Evolutionary conservation across 1,140 invertebrate genomes (phyloP).

Genomic region (Aporrectodea caliginosa): DNA sequence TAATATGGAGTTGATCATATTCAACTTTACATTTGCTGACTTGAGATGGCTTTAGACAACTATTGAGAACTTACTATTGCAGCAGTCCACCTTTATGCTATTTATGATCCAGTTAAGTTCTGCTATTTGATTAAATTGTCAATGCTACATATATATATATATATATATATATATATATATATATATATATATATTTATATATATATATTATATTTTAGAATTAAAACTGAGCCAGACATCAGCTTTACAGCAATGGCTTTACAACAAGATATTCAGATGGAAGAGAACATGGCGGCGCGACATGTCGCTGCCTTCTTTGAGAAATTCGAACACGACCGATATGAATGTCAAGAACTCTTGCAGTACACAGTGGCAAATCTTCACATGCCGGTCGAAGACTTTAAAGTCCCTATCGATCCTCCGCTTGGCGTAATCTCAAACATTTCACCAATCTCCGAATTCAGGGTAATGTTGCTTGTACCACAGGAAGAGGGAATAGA

Average conservation of each 20-base stretch:
- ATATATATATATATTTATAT: too few relatives aligned
- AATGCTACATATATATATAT: too few relatives aligned
- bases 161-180: too few relatives aligned
- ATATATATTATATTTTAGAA: too few relatives aligned
- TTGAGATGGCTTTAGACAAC: too few relatives aligned
- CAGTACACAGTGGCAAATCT: slow-evolving; percentile 46
- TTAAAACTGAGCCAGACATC: too few relatives aligned
- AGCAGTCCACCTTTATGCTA: too few relatives aligned
- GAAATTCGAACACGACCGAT: slow-evolving; percentile 44
- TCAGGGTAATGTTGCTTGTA: slow-evolving; percentile 32
- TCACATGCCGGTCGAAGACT: slow-evolving; percentile 51
- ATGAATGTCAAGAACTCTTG: slow-evolving; percentile 50
- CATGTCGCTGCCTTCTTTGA: slow-evolving; percentile 39
- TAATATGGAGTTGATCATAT: too few relatives aligned
- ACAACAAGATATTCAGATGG: neutral
- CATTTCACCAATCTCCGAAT: slow-evolving; percentile 38
- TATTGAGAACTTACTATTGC: too few relatives aligned
- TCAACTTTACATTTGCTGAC: too few relatives aligned
- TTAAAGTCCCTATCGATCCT: slow-evolving; percentile 46
- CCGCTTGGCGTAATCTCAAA: slow-evolving; percentile 47
- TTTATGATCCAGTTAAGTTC: too few relatives aligned
- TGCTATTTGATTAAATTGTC: too few relatives aligned
- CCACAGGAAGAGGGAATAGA: slow-evolving; percentile 33
- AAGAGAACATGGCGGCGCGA: neutral
- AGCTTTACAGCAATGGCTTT: neutral